Base-by-base conservation (phyloP, 2,113 vertebrate species). In the Rhombomys opimus region DNA sequence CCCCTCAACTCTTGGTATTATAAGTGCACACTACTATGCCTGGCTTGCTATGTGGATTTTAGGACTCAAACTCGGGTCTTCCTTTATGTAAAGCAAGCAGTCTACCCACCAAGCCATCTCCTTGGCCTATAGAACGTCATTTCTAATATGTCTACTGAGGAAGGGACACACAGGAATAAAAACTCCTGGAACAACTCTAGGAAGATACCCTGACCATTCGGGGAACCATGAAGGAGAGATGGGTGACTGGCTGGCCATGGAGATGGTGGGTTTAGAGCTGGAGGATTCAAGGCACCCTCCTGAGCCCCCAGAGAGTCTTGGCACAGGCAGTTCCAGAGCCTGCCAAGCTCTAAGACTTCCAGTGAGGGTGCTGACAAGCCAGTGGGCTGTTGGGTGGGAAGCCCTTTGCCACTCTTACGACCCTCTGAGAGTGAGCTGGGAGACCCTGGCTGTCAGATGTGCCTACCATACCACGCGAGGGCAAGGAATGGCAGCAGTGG, bases 361-460 rank as follows among this genome's bases (percentile, higher is more conserved):
- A 97, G 91, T 95, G 65, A 0, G 6, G 78, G 81, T 97, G 98
- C 97, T 95, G 97, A 96, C 81, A 85, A 96, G 90, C 81, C 84
- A 85, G 95, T 77, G 59, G 96, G 95, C 93, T 95, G 95, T 82
- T 96, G 7, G 73, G 90, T 50, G 97, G 97, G 98, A 96, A 98
- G 97, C 95, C 61, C 93, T 5, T 63, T 90, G 96, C 8, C 35
- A 30, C 54, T 76, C 87, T 32, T 52, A 25, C 27, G 32, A 96
- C 96, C 93, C 97, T 98, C 97, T 87, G 67, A 73, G 96, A 0
- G 35, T 96, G 97, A 98, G 97, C 96, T 57, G 25, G 89, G 97
- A 96, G 96, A 96, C 87, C 97, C 96, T 91, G 96, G 92, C 67
- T 96, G 95, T 98, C 95, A 94, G 98, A 97, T 98, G 97, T 97